Evolutionary conservation across 2,797 vertebrate species (phyloP).

Genomic region (Syndactyla subalaris): DNA sequence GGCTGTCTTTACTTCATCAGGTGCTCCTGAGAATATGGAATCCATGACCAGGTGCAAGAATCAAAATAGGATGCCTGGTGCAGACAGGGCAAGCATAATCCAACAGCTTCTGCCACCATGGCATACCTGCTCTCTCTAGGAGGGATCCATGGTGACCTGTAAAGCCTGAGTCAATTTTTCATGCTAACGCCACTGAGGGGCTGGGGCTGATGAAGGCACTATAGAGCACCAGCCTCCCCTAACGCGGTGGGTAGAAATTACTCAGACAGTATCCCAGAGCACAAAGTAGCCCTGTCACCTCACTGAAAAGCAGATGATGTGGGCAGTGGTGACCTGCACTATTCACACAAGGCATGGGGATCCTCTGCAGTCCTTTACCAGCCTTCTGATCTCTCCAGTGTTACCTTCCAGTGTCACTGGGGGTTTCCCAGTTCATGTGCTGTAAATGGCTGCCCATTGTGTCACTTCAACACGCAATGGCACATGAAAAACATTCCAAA

Average conservation of each 20-base stretch:
- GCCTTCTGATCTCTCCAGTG: not conserved
- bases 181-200: not conserved
- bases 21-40: not conserved
- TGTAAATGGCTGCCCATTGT: not conserved
- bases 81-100: not conserved
- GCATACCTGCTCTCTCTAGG: not conserved
- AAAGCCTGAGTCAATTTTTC: not conserved
- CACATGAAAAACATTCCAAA: not conserved
- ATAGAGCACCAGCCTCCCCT: not conserved
- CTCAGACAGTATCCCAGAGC: not conserved
- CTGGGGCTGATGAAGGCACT: not conserved
- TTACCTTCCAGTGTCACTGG: not conserved
- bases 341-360: not conserved
- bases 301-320: not conserved
- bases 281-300: not conserved
- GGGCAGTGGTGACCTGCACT: not conserved
- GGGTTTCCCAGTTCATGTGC: not conserved
- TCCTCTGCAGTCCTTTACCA: not conserved
- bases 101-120: not conserved
- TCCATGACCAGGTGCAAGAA: not conserved
- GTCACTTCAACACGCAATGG: fast-evolving
- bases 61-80: not conserved
- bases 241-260: not conserved
- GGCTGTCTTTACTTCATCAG: not conserved
- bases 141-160: not conserved